Evolutionary conservation across 2,888 invertebrate species (phyloP), one percentile per base, ranked within the genome.

Genomic region (Phaedon cochleariae): DNA sequence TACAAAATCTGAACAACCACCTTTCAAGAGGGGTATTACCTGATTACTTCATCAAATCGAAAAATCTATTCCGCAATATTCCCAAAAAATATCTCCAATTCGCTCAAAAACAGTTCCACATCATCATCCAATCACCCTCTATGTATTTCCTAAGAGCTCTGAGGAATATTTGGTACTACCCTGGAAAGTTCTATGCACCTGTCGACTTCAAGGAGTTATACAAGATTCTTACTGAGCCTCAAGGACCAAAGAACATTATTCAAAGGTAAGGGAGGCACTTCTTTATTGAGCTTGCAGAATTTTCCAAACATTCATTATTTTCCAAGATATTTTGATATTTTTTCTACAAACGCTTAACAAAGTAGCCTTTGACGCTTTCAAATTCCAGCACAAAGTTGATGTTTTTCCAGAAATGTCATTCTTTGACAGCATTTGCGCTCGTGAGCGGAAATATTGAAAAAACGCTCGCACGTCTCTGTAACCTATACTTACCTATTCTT

Each of bases 41-140:
- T 1, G 91, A 94, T 81, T 95, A 90, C 78, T 95, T 94, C 79
- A 86, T 94, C 60, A 76, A 77, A 62, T 87, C 86, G 53, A 89
- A 90, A 71, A 93, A 95, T 82, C 85, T 93, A 57, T 90, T 94
- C 69, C 90, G 90, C 79, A 90, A 89, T 73, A 88, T 92, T 66
- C 91, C 92, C 0, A 87, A 87, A 64, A 88, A 88, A 26, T 85
- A 89, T 29, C 77, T 93, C 0, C 80, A 89, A 20, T 86, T 86
- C 65, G 85, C 91, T 12, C 92, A 92, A 79, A 87, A 89, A 72
- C 86, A 87, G 57, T 82, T 94, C 58, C 87, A 89, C 6, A 86
- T 90, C 65, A 89, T 94, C 37, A 82, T 89, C 1, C 90, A 92
- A 76, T 88, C 91, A 70, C 92, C 93, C 0, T 86, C 92, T 0